Evolutionary conservation across 2,888 invertebrate species (phyloP).

Genomic region (Hoplodrina blanda): DNA sequence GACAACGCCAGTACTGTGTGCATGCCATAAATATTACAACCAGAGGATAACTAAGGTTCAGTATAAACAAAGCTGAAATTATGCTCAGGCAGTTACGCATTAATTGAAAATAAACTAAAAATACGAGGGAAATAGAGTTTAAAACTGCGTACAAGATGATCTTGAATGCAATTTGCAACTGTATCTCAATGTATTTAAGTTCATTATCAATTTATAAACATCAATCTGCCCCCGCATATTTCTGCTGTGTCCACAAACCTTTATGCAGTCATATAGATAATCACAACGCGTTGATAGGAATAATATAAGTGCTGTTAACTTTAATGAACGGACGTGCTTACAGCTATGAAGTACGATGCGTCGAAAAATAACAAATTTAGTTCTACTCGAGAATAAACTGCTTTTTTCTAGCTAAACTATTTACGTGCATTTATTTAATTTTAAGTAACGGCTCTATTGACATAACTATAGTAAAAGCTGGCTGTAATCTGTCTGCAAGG

Average conservation of each 20-base stretch:
- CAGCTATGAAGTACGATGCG: conserved; percentile 40
- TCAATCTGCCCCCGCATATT: not conserved
- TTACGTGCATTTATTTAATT: conserved; percentile 24
- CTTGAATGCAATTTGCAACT: no score
- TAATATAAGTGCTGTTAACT: conserved; percentile 50
- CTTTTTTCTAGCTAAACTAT: conserved; percentile 41
- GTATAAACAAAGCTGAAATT: not conserved
- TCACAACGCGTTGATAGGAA: conserved; percentile 65
- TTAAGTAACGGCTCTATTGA: conserved; percentile 40
- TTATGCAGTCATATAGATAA: conserved; percentile 41
- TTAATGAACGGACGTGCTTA: conserved; percentile 56
- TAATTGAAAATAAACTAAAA: no score
- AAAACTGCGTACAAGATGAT: no score
- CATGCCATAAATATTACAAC: conserved; percentile 8
- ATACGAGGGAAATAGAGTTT: no score
- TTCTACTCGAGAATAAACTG: conserved; percentile 30
- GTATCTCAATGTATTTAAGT: no score
- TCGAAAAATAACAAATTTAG: conserved; percentile 58
- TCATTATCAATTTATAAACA: no score
- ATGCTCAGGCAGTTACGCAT: no score
- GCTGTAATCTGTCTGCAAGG: conserved; percentile 11
- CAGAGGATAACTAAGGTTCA: conserved; percentile 21
- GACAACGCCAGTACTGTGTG: not conserved
- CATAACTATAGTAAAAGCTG: conserved; percentile 2
- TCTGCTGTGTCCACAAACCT: not conserved